Percentiles rank a stretch among this genome's conserved stretches.
Evolutionary conservation across 2,113 vertebrate genomes (phyloP).

Genomic region (Ochotona curzoniae): DNA sequence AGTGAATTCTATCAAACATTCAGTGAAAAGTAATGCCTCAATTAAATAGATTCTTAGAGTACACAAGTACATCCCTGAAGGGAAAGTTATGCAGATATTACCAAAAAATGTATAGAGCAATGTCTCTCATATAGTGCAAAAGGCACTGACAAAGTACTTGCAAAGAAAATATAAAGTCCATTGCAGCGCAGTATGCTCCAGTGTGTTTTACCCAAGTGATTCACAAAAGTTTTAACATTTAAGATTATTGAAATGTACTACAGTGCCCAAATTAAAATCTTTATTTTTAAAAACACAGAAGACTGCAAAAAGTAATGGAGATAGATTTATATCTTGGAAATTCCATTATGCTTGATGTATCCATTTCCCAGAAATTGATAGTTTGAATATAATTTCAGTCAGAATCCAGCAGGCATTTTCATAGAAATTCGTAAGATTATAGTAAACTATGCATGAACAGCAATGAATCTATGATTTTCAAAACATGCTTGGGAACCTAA

Average conservation of each 20-base stretch:
- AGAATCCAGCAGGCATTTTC: neutral
- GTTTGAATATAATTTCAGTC: neutral
- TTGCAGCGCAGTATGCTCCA: neutral
- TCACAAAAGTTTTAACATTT: neutral
- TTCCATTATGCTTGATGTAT: neutral
- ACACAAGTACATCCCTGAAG: neutral
- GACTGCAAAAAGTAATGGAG: neutral
- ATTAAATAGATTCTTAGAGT: neutral
- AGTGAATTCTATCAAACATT: neutral
- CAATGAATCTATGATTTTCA: constrained; percentile 4
- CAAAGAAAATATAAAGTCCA: constrained; percentile 2
- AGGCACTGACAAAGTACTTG: neutral
- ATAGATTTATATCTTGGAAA: neutral
- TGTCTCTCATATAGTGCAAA: neutral
- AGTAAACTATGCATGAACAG: neutral
- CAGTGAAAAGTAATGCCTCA: neutral
- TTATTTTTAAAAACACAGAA: neutral
- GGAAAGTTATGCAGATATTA: neutral
- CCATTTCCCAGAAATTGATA: neutral
- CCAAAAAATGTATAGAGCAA: neutral
- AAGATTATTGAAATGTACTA: neutral
- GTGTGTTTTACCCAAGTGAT: neutral
- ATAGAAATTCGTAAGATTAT: neutral
- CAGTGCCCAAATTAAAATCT: neutral
- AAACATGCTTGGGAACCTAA: neutral